Conservation (phyloP, 2,797 vertebrate species). For the Acanthurus lineatus region DNA sequence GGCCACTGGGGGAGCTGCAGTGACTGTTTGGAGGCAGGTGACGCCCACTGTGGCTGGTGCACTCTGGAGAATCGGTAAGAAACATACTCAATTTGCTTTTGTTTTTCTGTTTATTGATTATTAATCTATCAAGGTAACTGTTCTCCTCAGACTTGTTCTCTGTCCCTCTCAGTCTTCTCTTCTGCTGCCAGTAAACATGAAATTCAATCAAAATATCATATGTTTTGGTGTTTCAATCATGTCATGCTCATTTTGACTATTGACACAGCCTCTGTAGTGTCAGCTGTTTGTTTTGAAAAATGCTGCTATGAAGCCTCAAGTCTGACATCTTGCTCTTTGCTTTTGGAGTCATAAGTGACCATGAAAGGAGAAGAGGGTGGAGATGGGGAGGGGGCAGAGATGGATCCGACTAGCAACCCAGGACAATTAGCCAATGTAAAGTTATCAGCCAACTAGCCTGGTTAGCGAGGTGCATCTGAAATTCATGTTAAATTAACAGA, state of each 20-base stretch:
- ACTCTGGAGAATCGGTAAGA: constrained; percentile 94
- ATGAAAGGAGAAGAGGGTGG: too few species aligned
- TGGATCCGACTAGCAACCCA: too few species aligned
- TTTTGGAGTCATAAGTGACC: too few species aligned
- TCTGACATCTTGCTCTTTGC: too few species aligned
- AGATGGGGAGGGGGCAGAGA: too few species aligned
- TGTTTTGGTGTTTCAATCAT: constrained; percentile 34
- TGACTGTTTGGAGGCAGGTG: constrained; percentile 90
- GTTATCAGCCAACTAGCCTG: too few species aligned
- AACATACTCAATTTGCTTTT: background rate
- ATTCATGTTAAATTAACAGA: too few species aligned
- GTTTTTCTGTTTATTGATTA: constrained; percentile 6
- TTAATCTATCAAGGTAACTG: constrained; percentile 25
- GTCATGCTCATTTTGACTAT: constrained; percentile 26
- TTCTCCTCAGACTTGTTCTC: background rate
- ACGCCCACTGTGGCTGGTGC: constrained; percentile 97
- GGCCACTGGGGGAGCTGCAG: constrained; percentile 88
- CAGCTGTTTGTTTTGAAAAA: too few species aligned
- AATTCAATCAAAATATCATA: constrained; percentile 52
- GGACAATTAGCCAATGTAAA: too few species aligned
- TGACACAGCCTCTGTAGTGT: too few species aligned
- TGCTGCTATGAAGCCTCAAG: too few species aligned
- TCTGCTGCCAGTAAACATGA: constrained; percentile 36
- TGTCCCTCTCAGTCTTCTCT: background rate
- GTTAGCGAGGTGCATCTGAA: too few species aligned